A percentile compares a stretch with the other conserved stretches of the same genome.
phyloP scores from a whole-genome alignment of 2,888 invertebrate genomes.

The Hemithea aestivaria region DNA sequence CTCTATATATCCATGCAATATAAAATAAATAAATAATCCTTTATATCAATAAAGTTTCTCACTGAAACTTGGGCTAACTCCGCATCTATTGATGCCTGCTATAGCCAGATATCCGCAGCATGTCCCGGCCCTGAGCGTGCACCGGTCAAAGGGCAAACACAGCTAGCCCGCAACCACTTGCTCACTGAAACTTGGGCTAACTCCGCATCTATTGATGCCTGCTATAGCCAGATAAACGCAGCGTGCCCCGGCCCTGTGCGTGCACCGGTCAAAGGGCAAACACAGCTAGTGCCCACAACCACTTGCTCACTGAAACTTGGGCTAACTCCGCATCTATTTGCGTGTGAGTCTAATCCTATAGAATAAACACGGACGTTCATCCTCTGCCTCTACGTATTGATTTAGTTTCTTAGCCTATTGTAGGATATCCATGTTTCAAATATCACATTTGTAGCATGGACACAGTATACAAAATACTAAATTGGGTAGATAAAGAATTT shows the following conservation, averaged over 20 bases:
- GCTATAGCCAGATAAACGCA: conserved; percentile 2
- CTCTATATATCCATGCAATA: too few relatives aligned
- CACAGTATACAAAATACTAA: too few relatives aligned
- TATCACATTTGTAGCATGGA: too few relatives aligned
- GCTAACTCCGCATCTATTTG: conserved; percentile 47
- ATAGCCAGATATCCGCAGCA: conserved; percentile 14
- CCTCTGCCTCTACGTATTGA: conserved; percentile 23
- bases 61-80: too few relatives aligned
- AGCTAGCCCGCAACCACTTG: conserved; percentile 42
- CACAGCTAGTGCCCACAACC: conserved; percentile 44
- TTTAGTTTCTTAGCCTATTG: conserved; percentile 25
- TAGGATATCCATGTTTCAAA: too few relatives aligned
- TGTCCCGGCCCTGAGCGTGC: conserved; percentile 29
- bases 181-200: too few relatives aligned
- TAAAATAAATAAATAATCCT: too few relatives aligned
- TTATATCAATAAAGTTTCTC: too few relatives aligned
- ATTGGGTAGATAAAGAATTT: too few relatives aligned
- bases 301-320: conserved; percentile 43
- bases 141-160: conserved; percentile 56
- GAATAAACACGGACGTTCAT: conserved; percentile 23
- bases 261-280: conserved; percentile 52
- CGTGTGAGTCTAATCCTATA: conserved; percentile 36
- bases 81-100: too few relatives aligned
- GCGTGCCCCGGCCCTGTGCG: conserved; percentile 31
- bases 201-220: too few relatives aligned